Base-by-base conservation (phyloP, 2,888 invertebrate species). In the Agonopterix subpropinquella region DNA sequence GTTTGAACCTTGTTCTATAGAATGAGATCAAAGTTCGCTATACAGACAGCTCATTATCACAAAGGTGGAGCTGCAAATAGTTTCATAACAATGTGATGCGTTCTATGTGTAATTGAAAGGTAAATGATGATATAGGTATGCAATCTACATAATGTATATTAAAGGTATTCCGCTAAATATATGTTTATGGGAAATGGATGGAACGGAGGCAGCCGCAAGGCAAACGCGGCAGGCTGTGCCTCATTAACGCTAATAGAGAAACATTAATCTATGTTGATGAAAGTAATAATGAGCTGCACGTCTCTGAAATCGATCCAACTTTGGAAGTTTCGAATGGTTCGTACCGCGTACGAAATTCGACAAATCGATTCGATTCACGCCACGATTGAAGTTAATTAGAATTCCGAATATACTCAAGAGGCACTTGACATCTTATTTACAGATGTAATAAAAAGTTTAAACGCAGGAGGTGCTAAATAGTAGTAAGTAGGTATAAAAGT, bases 241-340 rank as follows among this genome's bases (percentile, higher is more conserved):
- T 81, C 81, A 80, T 84, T 80, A 80, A 65, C 70, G 66, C 64
- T 80, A 79, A 82, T 42, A 78, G 79, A 71, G 66, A 59, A 51
- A 63, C 73, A 81, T 84, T 79, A 77, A 79, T 82, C 80, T 73
- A 70, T 72, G 70, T 70, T 74, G 69, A 74, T 76, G 77, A 74
- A 77, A 75, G 73, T 75, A 76, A 77, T 78, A 71, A 77, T 70
- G 63, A 68, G 68, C 61, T 66, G 57, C 57, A 56, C 63, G 64
- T 60, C 60, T 57, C 65, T 58, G 51, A 52, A 64, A 73, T 68
- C 61, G 64, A 69, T 65, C 53, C 51, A 47, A 43, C 28, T 28
- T 28, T 7, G 28, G 28, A 28, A 28, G 28, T 28, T 28, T 7
- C 28, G 28, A 28, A 28, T 28, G 28, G 5, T 28, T 28, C 18